Base-by-base conservation (phyloP, 2,113 vertebrate species). In the Sorex araneus region DNA sequence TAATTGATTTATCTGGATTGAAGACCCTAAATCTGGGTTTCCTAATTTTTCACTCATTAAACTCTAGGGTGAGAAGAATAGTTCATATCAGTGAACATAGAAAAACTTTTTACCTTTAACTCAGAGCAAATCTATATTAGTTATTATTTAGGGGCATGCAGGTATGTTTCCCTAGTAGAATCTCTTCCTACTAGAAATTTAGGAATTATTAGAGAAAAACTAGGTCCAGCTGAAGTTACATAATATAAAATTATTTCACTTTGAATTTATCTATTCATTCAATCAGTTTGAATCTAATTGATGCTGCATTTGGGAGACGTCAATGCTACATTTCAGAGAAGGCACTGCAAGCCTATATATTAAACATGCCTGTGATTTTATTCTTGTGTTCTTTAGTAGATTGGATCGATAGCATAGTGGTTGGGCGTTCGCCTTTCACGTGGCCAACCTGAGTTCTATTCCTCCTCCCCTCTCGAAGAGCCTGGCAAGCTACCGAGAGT, bases 41-140 rank as follows among this genome's bases (percentile, higher is more conserved):
- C 28, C 63, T 9, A 79, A 77, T 92, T 92, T 84, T 84, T 91
- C 28, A 71, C 30, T 95, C 92, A 92, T 97, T 97, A 95, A 67
- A 16, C 66, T n/a, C 1, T 84, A 90, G 92, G 88, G 16, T 82
- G 30, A 86, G 10, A 67, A 64, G 47, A 84, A 87, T 80, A 93
- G 92, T 95, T 96, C 15, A 1, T 75, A 40, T 83, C 50, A 81
- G 10, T 85, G 90, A 91, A 25, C 27, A 74, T 50, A 94, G 88
- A 94, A 83, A 76, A 96, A 75, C 96, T 36, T 96, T 92, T 96
- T 93, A 87, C 25, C 34, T 90, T 89, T n/a, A 87, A 89, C 30
- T 71, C 82, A 93, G 36, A 73, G 11, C 12, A 81, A 82, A 95
- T 40, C 43, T 87, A 32, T 6, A 69, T 92, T 90, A 94, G 86